Evolutionary conservation across 2,888 invertebrate genomes (phyloP).

Genomic region (Apocheima hispidaria): DNA sequence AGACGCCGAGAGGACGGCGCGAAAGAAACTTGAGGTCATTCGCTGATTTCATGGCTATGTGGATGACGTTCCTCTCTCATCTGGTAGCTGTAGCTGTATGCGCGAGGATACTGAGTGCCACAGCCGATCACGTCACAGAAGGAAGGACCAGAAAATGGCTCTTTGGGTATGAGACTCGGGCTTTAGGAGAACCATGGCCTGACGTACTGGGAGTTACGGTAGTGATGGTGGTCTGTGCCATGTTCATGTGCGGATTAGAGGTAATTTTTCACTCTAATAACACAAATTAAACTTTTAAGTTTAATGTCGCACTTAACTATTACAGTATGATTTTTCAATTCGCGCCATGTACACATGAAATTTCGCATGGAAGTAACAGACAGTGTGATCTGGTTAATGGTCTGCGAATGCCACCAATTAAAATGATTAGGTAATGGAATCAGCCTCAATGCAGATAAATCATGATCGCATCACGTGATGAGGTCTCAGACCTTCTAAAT

Average conservation of each 20-base stretch:
- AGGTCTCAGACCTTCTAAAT: conserved; percentile 20
- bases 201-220: conserved; percentile 88
- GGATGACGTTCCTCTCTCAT: conserved; percentile 87
- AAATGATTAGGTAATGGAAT: conserved; percentile 25
- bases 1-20: conserved; percentile 71
- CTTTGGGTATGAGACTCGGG: conserved; percentile 86
- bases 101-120: conserved; percentile 87
- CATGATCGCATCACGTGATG: conserved; percentile 30
- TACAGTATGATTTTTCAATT: neutral
- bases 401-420: conserved; percentile 42
- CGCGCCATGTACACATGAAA: neutral
- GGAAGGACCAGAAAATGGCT: conserved; percentile 87
- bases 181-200: conserved; percentile 88
- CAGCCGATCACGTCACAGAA: conserved; percentile 87
- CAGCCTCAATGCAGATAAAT: conserved; percentile 30
- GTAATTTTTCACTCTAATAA: conserved; percentile 17
- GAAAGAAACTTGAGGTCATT: conserved; percentile 82
- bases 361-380: conserved; percentile 16
- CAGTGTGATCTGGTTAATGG: conserved; percentile 36
- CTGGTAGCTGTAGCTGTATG: conserved; percentile 87
- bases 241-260: conserved; percentile 89
- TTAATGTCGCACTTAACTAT: neutral
- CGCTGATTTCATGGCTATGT: conserved; percentile 86
- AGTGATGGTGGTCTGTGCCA: conserved; percentile 85
- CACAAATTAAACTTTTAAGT: neutral